Percentiles rank a stretch among this genome's conserved stretches.
Evolutionary conservation across 1,140 invertebrate genomes (phyloP).

Genomic region (Saccostrea glomerata): DNA sequence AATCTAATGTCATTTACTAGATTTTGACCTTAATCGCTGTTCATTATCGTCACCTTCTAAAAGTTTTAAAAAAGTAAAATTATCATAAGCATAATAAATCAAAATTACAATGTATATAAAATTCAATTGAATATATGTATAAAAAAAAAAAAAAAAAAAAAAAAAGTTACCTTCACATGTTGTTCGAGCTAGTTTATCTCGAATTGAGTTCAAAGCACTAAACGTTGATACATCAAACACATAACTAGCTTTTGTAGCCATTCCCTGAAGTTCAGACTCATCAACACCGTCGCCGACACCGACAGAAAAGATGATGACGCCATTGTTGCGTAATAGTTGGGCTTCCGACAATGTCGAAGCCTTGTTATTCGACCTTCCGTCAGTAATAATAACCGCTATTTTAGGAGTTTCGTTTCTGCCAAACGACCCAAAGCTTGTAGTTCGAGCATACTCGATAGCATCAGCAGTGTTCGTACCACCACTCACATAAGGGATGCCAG

Average conservation of each 20-base stretch:
- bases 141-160: too few species aligned
- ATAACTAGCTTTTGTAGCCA: conserved; percentile 59
- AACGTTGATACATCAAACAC: conserved; percentile 39
- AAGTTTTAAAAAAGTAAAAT: too few species aligned
- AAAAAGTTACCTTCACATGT: conserved; percentile 3
- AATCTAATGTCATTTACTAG: too few species aligned
- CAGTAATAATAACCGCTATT: conserved; percentile 68
- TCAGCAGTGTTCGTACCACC: conserved; percentile 64
- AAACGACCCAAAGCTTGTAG: conserved; percentile 56
- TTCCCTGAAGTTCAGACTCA: conserved; percentile 57
- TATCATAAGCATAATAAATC: too few species aligned
- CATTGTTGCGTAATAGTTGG: conserved; percentile 43
- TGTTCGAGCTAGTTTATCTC: background rate
- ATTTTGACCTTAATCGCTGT: too few species aligned
- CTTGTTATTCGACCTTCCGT: conserved; percentile 65
- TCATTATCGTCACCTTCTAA: too few species aligned
- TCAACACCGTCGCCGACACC: conserved; percentile 64
- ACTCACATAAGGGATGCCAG: conserved; percentile 52
- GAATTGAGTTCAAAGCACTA: background rate
- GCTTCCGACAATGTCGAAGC: conserved; percentile 62
- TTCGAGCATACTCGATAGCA: conserved; percentile 61
- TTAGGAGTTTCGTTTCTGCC: conserved; percentile 58
- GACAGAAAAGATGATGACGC: conserved; percentile 66
- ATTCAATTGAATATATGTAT: too few species aligned
- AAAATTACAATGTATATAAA: too few species aligned